Percentiles rank a stretch among this genome's conserved stretches.
These are phyloP conservation scores for Falcunculus frontatus DNA, from an alignment of 2,113 vertebrate species.

Conservation along the genomic window DNA sequence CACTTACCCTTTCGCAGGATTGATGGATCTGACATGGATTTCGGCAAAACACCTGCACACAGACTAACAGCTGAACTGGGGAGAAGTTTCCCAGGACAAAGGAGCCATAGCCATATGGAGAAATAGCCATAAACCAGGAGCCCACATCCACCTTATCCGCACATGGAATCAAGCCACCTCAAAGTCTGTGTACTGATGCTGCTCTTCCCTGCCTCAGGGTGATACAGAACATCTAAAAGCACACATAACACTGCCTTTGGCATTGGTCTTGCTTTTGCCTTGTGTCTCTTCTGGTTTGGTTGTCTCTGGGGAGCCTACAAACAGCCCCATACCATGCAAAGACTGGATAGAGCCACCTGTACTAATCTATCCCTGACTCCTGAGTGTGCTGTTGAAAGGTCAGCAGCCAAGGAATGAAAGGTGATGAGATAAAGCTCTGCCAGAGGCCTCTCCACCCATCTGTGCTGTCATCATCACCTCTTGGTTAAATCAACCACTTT, in stretches of 20 bases:
- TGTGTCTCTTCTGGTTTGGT: neutral
- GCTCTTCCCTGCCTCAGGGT: fast-evolving
- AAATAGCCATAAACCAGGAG: neutral
- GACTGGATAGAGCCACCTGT: neutral
- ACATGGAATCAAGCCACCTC: neutral
- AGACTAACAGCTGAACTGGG: neutral
- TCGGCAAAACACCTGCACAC: neutral
- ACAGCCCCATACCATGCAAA: neutral
- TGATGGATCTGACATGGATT: neutral
- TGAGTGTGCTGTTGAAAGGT: neutral
- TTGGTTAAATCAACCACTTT: neutral
- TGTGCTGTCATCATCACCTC: neutral
- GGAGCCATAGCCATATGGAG: neutral
- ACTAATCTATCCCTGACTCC: neutral
- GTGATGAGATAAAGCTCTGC: neutral
- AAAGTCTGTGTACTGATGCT: neutral
- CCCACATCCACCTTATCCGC: neutral
- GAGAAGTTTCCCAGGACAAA: neutral
- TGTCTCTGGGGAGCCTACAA: neutral
- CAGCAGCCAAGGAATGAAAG: neutral
- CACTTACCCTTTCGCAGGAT: neutral
- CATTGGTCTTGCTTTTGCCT: neutral
- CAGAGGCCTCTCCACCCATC: neutral
- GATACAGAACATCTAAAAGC: neutral
- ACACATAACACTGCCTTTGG: neutral